Evolutionary conservation across 2,797 vertebrate genomes (phyloP), one percentile per base, ranked within the genome.

Genomic region (Thaleichthys pacificus): DNA sequence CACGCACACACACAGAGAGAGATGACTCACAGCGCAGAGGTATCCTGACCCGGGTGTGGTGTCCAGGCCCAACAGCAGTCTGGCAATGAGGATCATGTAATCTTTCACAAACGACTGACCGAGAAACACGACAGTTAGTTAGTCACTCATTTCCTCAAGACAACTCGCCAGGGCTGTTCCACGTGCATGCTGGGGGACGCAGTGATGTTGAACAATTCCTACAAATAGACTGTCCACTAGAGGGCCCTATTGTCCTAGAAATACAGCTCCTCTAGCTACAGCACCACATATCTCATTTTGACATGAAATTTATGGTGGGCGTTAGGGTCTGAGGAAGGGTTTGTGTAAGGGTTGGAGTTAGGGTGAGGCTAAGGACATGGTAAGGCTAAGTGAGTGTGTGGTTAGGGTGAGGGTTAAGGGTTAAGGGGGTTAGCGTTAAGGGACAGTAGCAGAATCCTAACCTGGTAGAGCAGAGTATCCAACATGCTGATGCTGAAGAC

Each of bases 401-500:
- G 17, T 49, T 5, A 4, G 14, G 49, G 12, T 51, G 14, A 19
- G 49, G 49, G 3, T 51, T 51, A 19, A 11, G 42, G 42, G 42
- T 49, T 3, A 49, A 14, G 3, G 15, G 47, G 49, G 11, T 51
- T 3, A 17, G 51, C 19, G 51, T 8, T 56, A 47, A 47, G 42
- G 42, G 3, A 11, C 35, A 38, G 8, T 38, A 38, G 11, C 42
- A n/a, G 51, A n/a, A 56, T 2, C 15, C 51, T 56, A n/a, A 95
- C 94, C 93, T 94, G 93, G 78, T 95, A 94, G 32, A 94, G 91
- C 30, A 95, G 89, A 1, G 94, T 94, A 77, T 95, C 94, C 80
- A 95, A 69, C 94, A 95, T 95, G 89, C 94, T 93, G 77, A 95
- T 91, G 30, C 94, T 95, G 85, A 95, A 95, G 58, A 95, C 94